Conservation (phyloP, 2,888 invertebrate genomes). For the Didymodactylos carnosus region DNA sequence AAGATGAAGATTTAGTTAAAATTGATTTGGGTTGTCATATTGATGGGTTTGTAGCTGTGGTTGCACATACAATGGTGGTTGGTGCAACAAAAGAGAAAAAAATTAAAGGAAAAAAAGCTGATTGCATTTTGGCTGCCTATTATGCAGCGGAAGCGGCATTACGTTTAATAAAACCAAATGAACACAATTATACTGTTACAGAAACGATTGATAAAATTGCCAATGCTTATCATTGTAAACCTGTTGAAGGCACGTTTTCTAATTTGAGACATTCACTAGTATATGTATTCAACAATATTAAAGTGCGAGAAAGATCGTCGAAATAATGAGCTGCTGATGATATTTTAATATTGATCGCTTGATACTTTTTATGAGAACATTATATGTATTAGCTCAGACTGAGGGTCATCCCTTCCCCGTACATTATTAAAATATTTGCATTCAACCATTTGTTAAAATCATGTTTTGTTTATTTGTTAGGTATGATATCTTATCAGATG, state of each 20-base stretch:
- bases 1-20: constrained; percentile 84
- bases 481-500: constrained; percentile 54
- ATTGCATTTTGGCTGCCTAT: constrained; percentile 81
- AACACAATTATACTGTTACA: constrained; percentile 67
- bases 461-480: background rate
- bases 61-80: constrained; percentile 78
- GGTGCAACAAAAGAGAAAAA: constrained; percentile 54
- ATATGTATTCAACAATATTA: background rate
- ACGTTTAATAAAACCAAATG: constrained; percentile 68
- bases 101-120: constrained; percentile 69
- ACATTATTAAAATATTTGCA: too few species aligned
- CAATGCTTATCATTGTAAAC: constrained; percentile 80
- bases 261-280: background rate
- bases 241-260: constrained; percentile 67
- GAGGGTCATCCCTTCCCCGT: too few species aligned
- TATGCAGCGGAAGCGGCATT: constrained; percentile 84
- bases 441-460: too few species aligned
- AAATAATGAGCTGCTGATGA: too few species aligned
- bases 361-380: too few species aligned
- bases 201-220: constrained; percentile 77
- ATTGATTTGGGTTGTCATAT: constrained; percentile 93
- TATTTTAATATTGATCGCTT: too few species aligned
- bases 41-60: constrained; percentile 94
- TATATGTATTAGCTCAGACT: too few species aligned
- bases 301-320: too few species aligned